A percentile compares a stretch with the other conserved stretches of the same genome.
phyloP scores from a whole-genome alignment of 2,797 vertebrate species.

The Podarcis siculus region DNA sequence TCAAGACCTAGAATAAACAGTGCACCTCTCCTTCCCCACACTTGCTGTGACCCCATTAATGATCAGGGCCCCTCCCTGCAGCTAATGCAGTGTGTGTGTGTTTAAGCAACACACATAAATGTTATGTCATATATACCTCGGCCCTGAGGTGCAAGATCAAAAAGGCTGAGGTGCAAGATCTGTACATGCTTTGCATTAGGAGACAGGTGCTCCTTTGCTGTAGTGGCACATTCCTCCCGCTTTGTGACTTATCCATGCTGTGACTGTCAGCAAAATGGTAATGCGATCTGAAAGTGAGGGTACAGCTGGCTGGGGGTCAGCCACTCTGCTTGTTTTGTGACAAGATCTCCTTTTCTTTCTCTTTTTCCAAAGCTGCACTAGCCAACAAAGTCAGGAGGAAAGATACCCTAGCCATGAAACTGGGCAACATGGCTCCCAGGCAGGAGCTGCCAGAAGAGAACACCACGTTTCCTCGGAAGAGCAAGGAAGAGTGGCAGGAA shows the following conservation, averaged over 20 bases:
- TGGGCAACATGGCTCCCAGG: constrained; percentile 79
- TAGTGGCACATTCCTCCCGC: not conserved
- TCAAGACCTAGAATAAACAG: no score
- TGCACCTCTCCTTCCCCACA: no score
- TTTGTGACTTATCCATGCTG: not conserved
- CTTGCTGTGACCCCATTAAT: no score
- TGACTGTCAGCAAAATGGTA: not conserved
- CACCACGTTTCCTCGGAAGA: constrained; percentile 89
- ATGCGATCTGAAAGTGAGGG: not conserved
- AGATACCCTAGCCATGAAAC: constrained; percentile 95
- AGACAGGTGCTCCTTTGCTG: not conserved
- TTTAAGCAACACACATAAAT: no score
- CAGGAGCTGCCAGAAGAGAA: constrained; percentile 80
- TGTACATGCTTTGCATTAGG: not conserved
- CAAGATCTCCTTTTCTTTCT: not conserved
- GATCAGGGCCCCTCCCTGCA: no score
- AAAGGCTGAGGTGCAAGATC: no score
- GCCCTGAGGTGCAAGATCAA: not conserved
- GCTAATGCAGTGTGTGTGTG: no score
- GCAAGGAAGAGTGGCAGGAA: constrained; percentile 96
- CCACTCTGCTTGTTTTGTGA: not conserved
- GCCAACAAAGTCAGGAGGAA: constrained; percentile 96
- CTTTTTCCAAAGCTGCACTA: constrained; percentile 82
- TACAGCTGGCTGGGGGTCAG: not conserved
- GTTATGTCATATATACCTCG: no score